A percentile compares a stretch with the other conserved stretches of the same genome.
Evolutionary conservation across 2,113 vertebrate genomes (phyloP).

Genomic region (Gymnobelideus leadbeateri): DNA sequence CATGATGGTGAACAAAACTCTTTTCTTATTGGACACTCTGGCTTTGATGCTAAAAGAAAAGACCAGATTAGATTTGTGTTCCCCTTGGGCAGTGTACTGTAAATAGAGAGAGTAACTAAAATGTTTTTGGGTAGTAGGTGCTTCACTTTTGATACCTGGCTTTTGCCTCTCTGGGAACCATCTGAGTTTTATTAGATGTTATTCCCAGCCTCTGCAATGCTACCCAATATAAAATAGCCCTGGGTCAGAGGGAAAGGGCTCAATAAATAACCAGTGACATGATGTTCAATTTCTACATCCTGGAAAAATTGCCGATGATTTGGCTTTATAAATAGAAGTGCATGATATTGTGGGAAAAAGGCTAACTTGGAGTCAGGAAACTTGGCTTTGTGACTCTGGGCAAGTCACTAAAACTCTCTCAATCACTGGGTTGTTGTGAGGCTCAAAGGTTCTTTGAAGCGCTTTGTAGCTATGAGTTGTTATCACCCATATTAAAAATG

Average conservation of each 20-base stretch:
- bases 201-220: neutral
- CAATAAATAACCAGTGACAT: conserved; percentile 12
- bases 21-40: neutral
- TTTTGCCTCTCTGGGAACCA: neutral
- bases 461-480: neutral
- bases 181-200: neutral
- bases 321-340: conserved; percentile 5
- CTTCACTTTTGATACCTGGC: neutral
- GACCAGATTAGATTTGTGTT: neutral
- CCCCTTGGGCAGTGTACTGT: neutral
- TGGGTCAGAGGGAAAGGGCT: neutral
- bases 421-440: neutral
- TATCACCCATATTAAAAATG: neutral
- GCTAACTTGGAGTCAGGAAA: neutral
- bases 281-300: neutral
- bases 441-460: neutral
- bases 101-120: neutral
- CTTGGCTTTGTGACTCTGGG: neutral
- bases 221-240: neutral
- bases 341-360: neutral
- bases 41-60: neutral
- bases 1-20: neutral
- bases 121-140: neutral
- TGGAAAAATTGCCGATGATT: neutral
- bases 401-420: neutral